These are phyloP conservation scores for Prunella strophiata DNA, from an alignment of 2,797 vertebrate genomes.

Conservation along the genomic window DNA sequence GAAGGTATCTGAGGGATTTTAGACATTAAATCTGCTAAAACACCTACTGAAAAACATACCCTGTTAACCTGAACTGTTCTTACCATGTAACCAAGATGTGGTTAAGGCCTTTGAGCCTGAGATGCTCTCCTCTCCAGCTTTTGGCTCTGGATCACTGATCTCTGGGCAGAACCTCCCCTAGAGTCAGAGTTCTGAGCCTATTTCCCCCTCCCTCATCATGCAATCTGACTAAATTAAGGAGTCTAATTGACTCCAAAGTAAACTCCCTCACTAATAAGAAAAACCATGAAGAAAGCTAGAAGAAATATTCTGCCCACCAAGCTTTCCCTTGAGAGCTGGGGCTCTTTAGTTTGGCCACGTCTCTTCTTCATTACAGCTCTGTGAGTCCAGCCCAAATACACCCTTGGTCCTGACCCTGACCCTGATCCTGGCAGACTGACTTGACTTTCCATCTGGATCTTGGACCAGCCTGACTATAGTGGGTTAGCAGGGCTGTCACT, in stretches of 20 bases:
- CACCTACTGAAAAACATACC: background rate
- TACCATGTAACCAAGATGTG: background rate
- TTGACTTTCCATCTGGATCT: background rate
- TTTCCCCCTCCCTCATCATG: fast-evolving
- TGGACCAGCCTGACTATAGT: background rate
- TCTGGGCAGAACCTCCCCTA: background rate
- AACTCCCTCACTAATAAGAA: background rate
- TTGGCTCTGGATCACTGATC: background rate
- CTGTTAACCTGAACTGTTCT: background rate
- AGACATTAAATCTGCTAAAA: background rate
- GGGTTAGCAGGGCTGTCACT: background rate
- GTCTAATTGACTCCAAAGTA: background rate
- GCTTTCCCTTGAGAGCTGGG: background rate
- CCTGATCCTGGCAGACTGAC: background rate
- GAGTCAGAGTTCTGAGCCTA: background rate
- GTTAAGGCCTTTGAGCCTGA: background rate
- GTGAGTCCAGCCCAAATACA: background rate
- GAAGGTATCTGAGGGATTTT: background rate
- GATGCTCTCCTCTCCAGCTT: background rate
- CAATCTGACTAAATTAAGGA: background rate
- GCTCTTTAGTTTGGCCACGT: background rate
- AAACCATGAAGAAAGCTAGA: background rate
- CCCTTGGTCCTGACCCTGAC: background rate
- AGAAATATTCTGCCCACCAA: background rate
- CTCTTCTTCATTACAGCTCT: background rate